Base-by-base conservation (phyloP, 2,888 invertebrate species). In the Anoplius nigerrimus region DNA sequence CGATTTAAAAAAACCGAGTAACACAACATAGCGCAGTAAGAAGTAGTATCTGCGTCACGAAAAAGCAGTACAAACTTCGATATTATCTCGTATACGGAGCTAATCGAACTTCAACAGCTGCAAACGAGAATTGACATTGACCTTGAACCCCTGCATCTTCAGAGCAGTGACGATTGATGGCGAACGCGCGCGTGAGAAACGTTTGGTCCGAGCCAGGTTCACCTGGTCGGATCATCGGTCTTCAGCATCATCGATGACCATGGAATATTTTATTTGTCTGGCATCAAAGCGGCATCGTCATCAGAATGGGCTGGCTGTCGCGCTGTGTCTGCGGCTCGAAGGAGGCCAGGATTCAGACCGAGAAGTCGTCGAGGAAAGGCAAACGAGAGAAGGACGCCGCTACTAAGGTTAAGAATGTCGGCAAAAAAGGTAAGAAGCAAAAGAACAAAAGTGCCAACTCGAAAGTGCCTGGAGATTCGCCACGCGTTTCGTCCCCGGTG, bases 221-320 rank as follows among this genome's bases (percentile, higher is more conserved):
- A 13, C 48, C 48, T 48, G 48, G 48, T n/a, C n/a, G n/a, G n/a
- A n/a, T n/a, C 20, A 20, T 13, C 48, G 1, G 18, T 3, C 46
- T 18, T n/a, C 18, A n/a, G 5, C 8, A 34, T 34, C 34, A 20
- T 48, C 48, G 48, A 48, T 16, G 48, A 48, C 16, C 18, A 48
- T 48, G 48, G 48, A 15, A 48, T n/a, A n/a, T n/a, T n/a, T 48
- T 6, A n/a, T 48, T 20, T 6, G 34, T 34, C 34, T 34, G 34
- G 34, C 34, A 34, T 34, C 34, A 13, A 34, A 34, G 11, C 4
- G 1, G 11, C 8, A 3, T 6, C 34, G 8, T 58, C 57, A 34
- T 56, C 60, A 48, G 61, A 18, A 74, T 74, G 74, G 59, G 51
- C 54, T 74, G 72, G 74, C 60, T 73, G 8, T 60, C 63, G 22